Evolutionary conservation across 2,888 invertebrate genomes (phyloP).

Genomic region (Drosophila anomalata): DNA sequence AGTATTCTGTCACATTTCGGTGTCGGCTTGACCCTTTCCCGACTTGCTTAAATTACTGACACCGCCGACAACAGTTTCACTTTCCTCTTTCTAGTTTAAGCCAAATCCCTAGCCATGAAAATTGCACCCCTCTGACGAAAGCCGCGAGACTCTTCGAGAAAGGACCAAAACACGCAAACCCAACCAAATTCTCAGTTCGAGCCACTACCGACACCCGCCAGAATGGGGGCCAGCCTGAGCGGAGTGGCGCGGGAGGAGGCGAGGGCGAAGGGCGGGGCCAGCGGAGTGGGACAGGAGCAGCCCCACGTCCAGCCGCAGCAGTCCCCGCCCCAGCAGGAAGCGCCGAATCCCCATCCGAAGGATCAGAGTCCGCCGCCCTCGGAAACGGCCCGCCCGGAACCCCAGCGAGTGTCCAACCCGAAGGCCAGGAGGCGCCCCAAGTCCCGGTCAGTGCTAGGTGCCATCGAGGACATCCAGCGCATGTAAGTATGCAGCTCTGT

Average conservation of each 20-base stretch:
- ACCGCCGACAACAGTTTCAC: neutral
- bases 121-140: constrained; percentile 18
- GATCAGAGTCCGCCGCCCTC: neutral
- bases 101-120: constrained; percentile 21
- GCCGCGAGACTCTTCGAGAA: neutral
- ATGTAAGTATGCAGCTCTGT: constrained; percentile 44
- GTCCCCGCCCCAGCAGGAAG: neutral
- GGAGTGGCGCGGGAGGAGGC: neutral
- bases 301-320: neutral
- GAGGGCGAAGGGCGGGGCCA: neutral
- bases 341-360: neutral
- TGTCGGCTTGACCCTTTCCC: neutral
- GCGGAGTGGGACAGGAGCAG: neutral
- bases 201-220: neutral
- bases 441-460: constrained; percentile 29
- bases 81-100: neutral
- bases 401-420: neutral
- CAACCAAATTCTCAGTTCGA: constrained; percentile 9
- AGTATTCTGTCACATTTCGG: neutral
- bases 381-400: neutral
- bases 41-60: neutral
- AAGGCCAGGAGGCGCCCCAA: constrained; percentile 9
- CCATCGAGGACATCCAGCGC: constrained; percentile 60
- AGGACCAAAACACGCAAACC: constrained; percentile 21
- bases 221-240: constrained; percentile 51